Evolutionary conservation across 1,140 invertebrate species (phyloP).

Genomic region (Zaprionus vittiger): DNA sequence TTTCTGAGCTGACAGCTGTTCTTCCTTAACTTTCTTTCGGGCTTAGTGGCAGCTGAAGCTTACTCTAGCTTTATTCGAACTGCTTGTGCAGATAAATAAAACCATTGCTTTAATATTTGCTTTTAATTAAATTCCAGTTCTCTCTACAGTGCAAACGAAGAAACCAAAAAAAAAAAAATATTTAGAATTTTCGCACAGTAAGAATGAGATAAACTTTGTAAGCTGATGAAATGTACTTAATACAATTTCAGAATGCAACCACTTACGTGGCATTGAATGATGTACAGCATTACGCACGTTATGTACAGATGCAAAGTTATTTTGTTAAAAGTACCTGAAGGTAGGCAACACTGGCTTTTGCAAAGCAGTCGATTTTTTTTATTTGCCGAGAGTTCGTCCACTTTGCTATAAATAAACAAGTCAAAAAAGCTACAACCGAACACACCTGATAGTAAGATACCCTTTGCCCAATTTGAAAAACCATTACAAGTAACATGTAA

Average conservation of each 20-base stretch:
- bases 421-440: too few species aligned
- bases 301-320: too few species aligned
- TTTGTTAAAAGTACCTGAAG: not conserved
- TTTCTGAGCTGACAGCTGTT: constrained; percentile 22
- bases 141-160: constrained; percentile 49
- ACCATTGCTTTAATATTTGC: constrained; percentile 72
- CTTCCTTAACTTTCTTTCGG: not conserved
- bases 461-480: too few species aligned
- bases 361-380: not conserved
- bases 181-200: constrained; percentile 44
- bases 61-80: constrained; percentile 9
- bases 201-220: constrained; percentile 20
- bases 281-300: constrained; percentile 15
- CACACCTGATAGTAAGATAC: too few species aligned
- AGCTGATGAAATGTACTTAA: constrained; percentile 72
- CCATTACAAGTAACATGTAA: too few species aligned
- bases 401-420: too few species aligned
- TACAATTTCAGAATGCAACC: constrained; percentile 80
- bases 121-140: constrained; percentile 77
- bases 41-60: not conserved
- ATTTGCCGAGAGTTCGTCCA: not conserved
- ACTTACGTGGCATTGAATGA: constrained; percentile 51
- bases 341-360: not conserved
- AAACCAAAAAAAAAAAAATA: constrained; percentile 37
- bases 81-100: constrained; percentile 40